Evolutionary conservation across 2,113 vertebrate species (phyloP).

Genomic region (Lepidothrix coronata): DNA sequence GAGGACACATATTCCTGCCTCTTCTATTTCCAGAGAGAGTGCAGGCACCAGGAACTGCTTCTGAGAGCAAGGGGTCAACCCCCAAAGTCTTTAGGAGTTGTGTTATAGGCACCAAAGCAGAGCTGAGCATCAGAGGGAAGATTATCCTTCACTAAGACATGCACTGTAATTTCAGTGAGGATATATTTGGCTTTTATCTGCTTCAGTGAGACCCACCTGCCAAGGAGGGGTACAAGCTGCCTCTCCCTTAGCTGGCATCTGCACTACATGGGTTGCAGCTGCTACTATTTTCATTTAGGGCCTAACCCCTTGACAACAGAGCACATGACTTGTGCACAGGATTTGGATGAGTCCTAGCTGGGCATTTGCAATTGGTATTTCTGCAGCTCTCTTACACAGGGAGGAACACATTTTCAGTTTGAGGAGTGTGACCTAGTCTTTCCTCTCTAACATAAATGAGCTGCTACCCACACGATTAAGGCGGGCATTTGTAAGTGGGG

Average conservation of each 20-base stretch:
- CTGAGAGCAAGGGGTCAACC: background rate
- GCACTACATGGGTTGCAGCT: background rate
- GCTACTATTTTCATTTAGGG: slow-evolving; percentile 7
- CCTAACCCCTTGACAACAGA: background rate
- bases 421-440: background rate
- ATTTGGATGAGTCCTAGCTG: background rate
- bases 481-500: background rate
- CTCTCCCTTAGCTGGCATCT: background rate
- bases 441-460: background rate
- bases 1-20: background rate
- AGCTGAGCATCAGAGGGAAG: background rate
- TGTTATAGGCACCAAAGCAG: background rate
- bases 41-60: background rate
- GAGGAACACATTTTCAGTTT: background rate
- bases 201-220: background rate
- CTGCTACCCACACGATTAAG: background rate
- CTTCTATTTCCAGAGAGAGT: background rate
- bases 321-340: background rate
- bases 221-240: background rate
- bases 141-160: background rate
- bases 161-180: background rate
- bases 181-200: background rate
- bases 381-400: background rate
- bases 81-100: background rate
- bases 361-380: background rate